Percentiles rank a stretch among this genome's conserved stretches.
phyloP scores from a whole-genome alignment of 2,888 invertebrate species.

The Caenorhabditis sp. region DNA sequence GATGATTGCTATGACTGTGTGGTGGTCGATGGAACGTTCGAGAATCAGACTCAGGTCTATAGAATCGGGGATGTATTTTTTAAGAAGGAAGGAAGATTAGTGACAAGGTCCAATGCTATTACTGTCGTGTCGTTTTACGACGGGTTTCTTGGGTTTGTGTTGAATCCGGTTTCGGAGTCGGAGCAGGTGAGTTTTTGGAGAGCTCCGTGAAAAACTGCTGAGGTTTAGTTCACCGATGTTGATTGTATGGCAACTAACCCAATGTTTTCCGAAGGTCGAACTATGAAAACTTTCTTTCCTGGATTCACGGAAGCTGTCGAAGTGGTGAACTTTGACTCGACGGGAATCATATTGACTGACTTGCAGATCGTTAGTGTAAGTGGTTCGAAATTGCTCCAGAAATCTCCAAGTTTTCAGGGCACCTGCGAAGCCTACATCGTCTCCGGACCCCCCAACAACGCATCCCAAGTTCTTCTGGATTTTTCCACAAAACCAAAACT shows the following conservation, averaged over 20 bases:
- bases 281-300: not conserved
- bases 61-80: not conserved
- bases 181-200: no score
- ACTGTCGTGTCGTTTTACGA: not conserved
- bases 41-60: not conserved
- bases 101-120: not conserved
- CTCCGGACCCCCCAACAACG: not conserved
- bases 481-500: not conserved
- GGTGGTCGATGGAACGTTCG: slow-evolving; percentile 9
- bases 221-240: not conserved
- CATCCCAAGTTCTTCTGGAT: not conserved
- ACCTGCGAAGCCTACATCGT: not conserved
- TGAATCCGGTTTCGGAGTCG: not conserved
- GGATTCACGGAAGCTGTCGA: not conserved
- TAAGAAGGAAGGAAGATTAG: not conserved
- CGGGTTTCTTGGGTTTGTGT: not conserved
- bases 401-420: not conserved
- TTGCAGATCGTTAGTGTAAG: not conserved
- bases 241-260: not conserved
- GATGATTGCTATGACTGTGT: not conserved
- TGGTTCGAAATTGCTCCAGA: no score
- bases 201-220: no score
- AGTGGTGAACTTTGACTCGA: not conserved
- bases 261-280: no score
- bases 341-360: not conserved